phyloP scores from a whole-genome alignment of 2,113 vertebrate genomes.

The Genyomyrus donnyi region DNA sequence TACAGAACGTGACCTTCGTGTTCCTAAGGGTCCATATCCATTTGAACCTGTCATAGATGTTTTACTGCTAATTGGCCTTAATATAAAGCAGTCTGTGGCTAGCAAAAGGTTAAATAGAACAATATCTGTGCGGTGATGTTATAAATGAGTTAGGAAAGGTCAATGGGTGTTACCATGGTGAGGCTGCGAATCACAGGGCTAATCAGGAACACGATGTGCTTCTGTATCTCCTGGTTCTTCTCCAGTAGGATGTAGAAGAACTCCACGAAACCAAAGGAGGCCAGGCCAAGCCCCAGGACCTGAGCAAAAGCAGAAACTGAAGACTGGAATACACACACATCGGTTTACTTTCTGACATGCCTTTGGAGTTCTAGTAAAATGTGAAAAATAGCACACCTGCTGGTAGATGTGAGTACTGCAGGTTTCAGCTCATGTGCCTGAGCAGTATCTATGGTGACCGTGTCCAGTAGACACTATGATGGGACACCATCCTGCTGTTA shows the following conservation, averaged over 20 bases:
- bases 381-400: neutral
- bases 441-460: neutral
- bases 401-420: neutral
- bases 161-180: constrained; percentile 53
- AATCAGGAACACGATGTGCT: constrained; percentile 65
- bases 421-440: neutral
- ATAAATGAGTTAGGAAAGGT: neutral
- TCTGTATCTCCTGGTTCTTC: constrained; percentile 55
- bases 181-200: constrained; percentile 64
- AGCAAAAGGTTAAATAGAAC: neutral
- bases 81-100: neutral
- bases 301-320: constrained; percentile 23
- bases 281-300: constrained; percentile 62
- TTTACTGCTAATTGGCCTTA: neutral
- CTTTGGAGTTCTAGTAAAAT: neutral
- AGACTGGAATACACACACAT: neutral
- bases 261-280: constrained; percentile 64
- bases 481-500: neutral
- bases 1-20: neutral
- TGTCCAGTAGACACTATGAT: neutral
- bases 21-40: neutral
- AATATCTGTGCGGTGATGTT: neutral
- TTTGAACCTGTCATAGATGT: neutral
- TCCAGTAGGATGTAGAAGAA: constrained; percentile 64
- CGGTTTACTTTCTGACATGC: neutral